Evolutionary conservation across 2,113 vertebrate species (phyloP).

Genomic region (Anguilla japonica): DNA sequence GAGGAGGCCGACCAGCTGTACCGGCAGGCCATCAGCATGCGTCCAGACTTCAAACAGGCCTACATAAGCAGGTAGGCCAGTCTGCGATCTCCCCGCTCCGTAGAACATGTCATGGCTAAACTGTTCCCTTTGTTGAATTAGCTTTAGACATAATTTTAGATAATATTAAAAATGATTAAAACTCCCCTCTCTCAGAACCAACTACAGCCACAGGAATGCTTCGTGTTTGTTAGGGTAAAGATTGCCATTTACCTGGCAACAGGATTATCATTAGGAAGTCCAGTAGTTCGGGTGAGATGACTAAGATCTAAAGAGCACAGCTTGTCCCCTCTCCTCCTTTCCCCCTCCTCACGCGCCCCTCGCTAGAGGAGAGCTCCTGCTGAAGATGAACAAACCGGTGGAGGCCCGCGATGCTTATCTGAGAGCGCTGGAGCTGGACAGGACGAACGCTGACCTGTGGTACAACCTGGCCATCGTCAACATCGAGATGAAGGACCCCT

Average conservation of each 20-base stretch:
- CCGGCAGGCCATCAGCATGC: conserved; percentile 97
- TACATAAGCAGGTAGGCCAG: conserved; percentile 92
- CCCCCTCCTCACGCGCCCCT: neutral
- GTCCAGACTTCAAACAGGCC: conserved; percentile 97
- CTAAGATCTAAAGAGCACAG: no score
- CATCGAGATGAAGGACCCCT: conserved; percentile 94
- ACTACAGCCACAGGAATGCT: no score
- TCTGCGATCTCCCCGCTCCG: neutral
- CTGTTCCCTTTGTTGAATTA: neutral
- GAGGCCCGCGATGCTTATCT: conserved; percentile 94
- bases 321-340: neutral
- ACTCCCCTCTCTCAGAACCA: no score
- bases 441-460: conserved; percentile 92
- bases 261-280: no score
- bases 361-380: conserved; percentile 89
- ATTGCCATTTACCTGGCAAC: no score
- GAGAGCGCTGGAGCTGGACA: conserved; percentile 87
- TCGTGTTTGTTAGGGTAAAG: no score
- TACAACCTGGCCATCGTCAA: conserved; percentile 98
- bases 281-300: no score
- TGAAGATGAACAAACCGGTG: conserved; percentile 96
- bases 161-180: no score
- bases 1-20: conserved; percentile 98
- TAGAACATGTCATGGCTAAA: neutral
- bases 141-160: no score